Evolutionary conservation across 53 echinoderm and acorn worm genomes (phyloP).

Genomic region (Astropecten irregularis): DNA sequence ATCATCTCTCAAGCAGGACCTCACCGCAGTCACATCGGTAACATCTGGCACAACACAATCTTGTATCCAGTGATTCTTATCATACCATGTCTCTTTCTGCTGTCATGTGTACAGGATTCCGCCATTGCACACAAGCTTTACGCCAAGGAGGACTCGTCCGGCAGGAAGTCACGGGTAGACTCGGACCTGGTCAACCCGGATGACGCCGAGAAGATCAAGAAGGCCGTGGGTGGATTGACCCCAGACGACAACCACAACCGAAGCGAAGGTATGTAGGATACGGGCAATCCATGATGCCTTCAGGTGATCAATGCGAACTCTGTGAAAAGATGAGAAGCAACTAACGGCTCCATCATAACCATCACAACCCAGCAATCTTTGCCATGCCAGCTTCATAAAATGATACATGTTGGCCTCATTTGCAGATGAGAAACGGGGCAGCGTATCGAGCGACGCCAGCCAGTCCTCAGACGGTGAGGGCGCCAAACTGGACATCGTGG

Average conservation of each 20-base stretch:
- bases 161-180: neutral
- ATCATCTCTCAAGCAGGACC: neutral
- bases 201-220: conserved; percentile 6
- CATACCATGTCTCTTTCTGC: too few relatives aligned
- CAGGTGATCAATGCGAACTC: neutral
- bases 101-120: conserved; percentile 9
- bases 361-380: too few relatives aligned
- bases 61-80: too few relatives aligned
- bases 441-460: neutral
- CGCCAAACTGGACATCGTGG: conserved; percentile 30
- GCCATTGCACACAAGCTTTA: neutral
- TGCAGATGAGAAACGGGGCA: conserved; percentile 17
- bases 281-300: neutral
- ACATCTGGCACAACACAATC: too few relatives aligned
- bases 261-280: neutral
- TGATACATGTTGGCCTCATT: too few relatives aligned
- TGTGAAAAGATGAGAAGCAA: neutral
- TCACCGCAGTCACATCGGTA: neutral
- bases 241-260: conserved; percentile 8
- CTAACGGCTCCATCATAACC: too few relatives aligned
- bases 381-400: too few relatives aligned
- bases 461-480: neutral
- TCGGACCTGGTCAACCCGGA: neutral
- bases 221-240: neutral
- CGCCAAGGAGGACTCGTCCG: neutral